Base-by-base conservation (phyloP, 1,140 invertebrate genomes). In the Episyrphus balteatus region DNA sequence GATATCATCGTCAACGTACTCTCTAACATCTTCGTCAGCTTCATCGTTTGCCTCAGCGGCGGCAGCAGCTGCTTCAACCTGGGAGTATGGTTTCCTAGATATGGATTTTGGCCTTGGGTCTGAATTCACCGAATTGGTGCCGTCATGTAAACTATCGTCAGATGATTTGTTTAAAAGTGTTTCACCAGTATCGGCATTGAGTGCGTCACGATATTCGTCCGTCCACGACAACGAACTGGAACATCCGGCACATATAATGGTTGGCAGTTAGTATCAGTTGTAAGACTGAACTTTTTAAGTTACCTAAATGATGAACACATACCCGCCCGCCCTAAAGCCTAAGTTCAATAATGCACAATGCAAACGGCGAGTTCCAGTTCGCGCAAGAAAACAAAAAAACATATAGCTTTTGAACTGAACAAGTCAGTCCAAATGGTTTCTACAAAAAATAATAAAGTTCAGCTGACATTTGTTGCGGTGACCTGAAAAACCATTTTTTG, bases 131-230 rank as follows among this genome's bases (percentile, higher is more conserved):
- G 65, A 68, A 42, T 49, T 68, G 39, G 56, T 81, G 58, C 80
- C 80, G 30, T 75, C 77, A 67, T 68, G 65, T 45, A 81, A 81
- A 58, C 61, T 82, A 31, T 75, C 78, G 14, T 77, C 79, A n/a
- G 82, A 84, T 50, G 82, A 84, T 55, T 74, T 83, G 18, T 71
- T 83, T 33, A 79, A 68, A 49, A 65, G 55, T 39, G 55, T 65
- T n/a, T 44, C 62, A 2, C 58, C 59, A 11, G 57, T 55, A 8
- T 54, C 57, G 10, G 44, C 51, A 5, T 51, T 59, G 17, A 53
- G 55, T 18, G 51, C 51, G 9, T 51, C 59, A 18, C 51, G 59
- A 12, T 50, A 60, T 36, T 48, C 43, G 7, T 44, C 46, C 21
- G 44, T 54, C 11, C 59, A 63, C 15, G 62, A 64, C 26, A 67